phyloP scores from a whole-genome alignment of 2,888 invertebrate genomes.

The Melangyna quadrimaculata region DNA sequence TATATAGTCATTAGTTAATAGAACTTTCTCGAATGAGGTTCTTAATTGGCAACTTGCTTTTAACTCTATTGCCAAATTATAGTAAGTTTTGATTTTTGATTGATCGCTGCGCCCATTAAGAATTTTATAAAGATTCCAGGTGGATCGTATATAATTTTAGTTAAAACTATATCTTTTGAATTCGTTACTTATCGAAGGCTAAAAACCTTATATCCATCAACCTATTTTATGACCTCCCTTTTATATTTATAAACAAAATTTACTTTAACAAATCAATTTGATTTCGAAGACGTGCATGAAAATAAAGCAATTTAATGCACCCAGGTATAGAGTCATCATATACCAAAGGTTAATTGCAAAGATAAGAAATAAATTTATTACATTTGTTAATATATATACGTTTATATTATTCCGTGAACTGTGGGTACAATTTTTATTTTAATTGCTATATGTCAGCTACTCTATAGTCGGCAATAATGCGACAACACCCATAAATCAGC shows the following conservation, averaged over 20 bases:
- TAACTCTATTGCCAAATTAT: too few species aligned
- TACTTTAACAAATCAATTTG: conserved; percentile 25
- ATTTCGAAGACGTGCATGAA: conserved; percentile 15
- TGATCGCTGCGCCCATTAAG: background rate
- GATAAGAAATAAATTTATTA: conserved; percentile 70
- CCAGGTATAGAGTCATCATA: conserved; percentile 9
- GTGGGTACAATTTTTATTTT: conserved; percentile 42
- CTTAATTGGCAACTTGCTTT: too few species aligned
- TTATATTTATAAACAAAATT: conserved; percentile 8
- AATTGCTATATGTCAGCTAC: conserved; percentile 59
- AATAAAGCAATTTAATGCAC: conserved; percentile 19
- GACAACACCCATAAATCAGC: conserved; percentile 61
- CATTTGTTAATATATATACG: conserved; percentile 54
- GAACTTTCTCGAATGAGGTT: too few species aligned
- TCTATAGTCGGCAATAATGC: conserved; percentile 45
- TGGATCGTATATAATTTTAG: background rate
- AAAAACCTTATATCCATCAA: background rate
- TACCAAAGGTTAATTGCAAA: conserved; percentile 59
- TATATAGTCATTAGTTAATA: too few species aligned
- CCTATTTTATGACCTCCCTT: background rate
- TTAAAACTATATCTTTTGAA: conserved; percentile 25
- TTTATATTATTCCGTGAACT: conserved; percentile 65
- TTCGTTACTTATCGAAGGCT: background rate
- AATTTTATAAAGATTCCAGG: background rate
- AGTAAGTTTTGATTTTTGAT: too few species aligned